Evolutionary conservation across 2,888 invertebrate species (phyloP).

Genomic region (Malthinus seriepunctatus): DNA sequence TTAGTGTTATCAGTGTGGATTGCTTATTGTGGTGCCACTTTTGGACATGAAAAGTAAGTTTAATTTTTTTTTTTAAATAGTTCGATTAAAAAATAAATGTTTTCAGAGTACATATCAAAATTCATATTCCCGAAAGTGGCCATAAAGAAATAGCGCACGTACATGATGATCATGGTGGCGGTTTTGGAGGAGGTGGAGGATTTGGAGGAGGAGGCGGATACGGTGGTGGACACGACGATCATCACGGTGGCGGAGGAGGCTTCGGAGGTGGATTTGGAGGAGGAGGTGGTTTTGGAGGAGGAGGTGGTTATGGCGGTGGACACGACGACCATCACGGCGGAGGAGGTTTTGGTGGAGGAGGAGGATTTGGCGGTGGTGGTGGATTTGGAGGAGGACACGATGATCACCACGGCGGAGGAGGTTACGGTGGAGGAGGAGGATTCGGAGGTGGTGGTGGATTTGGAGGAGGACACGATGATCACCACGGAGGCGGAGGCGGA

Average conservation of each 20-base stretch:
- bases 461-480: constrained; percentile 27
- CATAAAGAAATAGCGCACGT: constrained; percentile 46
- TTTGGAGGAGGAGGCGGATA: constrained; percentile 31
- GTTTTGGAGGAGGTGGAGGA: constrained; percentile 33
- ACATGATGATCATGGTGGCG: constrained; percentile 49
- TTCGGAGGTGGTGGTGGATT: background rate
- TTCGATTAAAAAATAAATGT: background rate
- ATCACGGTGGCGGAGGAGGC: constrained; percentile 35
- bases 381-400: constrained; percentile 51
- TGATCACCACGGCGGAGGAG: constrained; percentile 26
- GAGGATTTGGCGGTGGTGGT: constrained; percentile 53
- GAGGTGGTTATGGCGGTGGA: constrained; percentile 56
- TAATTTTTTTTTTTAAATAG: constrained; percentile 32
- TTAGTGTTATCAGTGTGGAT: constrained; percentile 33
- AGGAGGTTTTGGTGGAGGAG: constrained; percentile 38
- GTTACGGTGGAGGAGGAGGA: background rate
- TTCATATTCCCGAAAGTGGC: constrained; percentile 58
- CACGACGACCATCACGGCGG: constrained; percentile 27
- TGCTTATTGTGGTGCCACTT: constrained; percentile 36
- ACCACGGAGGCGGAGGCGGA: constrained; percentile 13
- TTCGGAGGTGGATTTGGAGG: constrained; percentile 38
- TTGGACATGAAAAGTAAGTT: constrained; percentile 47
- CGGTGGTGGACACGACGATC: constrained; percentile 24
- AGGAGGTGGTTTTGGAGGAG: constrained; percentile 47
- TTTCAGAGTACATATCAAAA: constrained; percentile 60